These are phyloP conservation scores for Celastrina argiolus DNA, from an alignment of 2,888 invertebrate species.

Conservation along the genomic window DNA sequence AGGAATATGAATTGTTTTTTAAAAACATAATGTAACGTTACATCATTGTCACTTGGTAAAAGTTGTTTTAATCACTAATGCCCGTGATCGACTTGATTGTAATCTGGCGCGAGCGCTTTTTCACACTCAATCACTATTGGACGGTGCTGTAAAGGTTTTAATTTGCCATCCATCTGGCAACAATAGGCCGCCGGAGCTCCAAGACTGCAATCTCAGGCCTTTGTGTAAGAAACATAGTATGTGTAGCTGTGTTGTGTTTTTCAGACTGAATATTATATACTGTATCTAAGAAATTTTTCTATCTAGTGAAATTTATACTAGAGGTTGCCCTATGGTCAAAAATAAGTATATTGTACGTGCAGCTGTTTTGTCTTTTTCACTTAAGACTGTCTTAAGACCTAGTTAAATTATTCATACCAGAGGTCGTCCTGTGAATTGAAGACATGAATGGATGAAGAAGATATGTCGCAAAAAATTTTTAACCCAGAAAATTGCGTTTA, in stretches of 20 bases:
- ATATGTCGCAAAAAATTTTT: too few species aligned
- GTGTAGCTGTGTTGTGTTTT: background rate
- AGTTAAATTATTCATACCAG: too few species aligned
- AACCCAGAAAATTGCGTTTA: too few species aligned
- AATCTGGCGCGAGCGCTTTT: constrained; percentile 60
- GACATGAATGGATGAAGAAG: too few species aligned
- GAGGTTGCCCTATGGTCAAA: too few species aligned
- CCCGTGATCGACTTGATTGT: constrained; percentile 49
- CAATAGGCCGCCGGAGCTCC: constrained; percentile 43
- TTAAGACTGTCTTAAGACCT: too few species aligned
- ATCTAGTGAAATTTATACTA: background rate
- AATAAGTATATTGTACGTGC: too few species aligned
- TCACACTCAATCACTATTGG: constrained; percentile 69
- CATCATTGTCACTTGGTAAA: background rate
- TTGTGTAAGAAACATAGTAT: constrained; percentile 19
- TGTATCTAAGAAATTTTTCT: background rate
- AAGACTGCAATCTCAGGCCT: constrained; percentile 33
- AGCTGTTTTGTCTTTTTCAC: too few species aligned
- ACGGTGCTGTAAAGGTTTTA: constrained; percentile 49
- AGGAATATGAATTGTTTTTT: too few species aligned
- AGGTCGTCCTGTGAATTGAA: too few species aligned
- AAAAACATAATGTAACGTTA: background rate
- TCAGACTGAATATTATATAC: constrained; percentile 1
- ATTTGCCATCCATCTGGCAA: constrained; percentile 68
- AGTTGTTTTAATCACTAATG: constrained; percentile 35